Evolutionary conservation across 1,140 invertebrate species (phyloP).

Genomic region (Catajapyx aquilonaris): DNA sequence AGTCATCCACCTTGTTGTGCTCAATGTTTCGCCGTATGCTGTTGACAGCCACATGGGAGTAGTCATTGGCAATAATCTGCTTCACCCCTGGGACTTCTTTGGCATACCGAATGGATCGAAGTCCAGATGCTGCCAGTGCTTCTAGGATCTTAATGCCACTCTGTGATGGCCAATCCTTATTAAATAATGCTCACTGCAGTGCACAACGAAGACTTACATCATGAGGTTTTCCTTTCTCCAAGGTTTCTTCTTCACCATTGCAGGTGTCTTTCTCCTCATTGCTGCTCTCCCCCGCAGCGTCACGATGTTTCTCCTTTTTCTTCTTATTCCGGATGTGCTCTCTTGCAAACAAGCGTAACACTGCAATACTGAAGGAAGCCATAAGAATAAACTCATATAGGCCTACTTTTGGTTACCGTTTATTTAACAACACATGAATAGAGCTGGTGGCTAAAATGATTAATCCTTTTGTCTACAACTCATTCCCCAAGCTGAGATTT

Average conservation of each 20-base stretch:
- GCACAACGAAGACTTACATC: no score
- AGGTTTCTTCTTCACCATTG: slow-evolving; percentile 6
- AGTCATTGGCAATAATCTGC: slow-evolving; percentile 82
- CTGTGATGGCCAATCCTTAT: no score
- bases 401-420: slow-evolving; percentile 5
- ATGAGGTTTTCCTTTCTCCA: no score
- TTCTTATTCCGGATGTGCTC: slow-evolving; percentile 18
- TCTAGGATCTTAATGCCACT: slow-evolving; percentile 66
- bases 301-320: slow-evolving; percentile 12
- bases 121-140: slow-evolving; percentile 83
- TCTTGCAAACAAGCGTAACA: slow-evolving; percentile 31
- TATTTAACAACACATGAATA: slow-evolving; percentile 11
- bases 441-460: slow-evolving; percentile 22
- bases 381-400: slow-evolving; percentile 4
- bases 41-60: slow-evolving; percentile 66
- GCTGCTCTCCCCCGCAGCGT: slow-evolving; percentile 2
- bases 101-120: slow-evolving; percentile 89
- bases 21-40: slow-evolving; percentile 64
- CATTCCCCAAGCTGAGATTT: not conserved
- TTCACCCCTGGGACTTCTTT: slow-evolving; percentile 69
- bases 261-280: slow-evolving; percentile 4
- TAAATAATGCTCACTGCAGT: no score
- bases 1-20: slow-evolving; percentile 50
- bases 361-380: slow-evolving; percentile 34
- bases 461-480: slow-evolving; percentile 6